Evolutionary conservation across 2,888 invertebrate species (phyloP).

Genomic region (Eupithecia inturbata): DNA sequence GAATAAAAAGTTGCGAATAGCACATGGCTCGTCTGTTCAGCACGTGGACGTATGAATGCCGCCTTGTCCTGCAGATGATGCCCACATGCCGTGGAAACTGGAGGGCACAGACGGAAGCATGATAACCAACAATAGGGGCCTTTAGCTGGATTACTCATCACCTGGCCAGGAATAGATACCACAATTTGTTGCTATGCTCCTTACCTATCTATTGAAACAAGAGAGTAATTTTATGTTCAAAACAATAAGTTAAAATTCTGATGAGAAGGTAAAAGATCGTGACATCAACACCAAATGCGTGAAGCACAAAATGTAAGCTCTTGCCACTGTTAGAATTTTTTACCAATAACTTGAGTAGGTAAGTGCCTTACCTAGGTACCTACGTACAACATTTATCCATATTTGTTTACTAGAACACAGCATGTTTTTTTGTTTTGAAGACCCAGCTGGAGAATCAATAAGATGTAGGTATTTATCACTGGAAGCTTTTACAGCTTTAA

Average conservation of each 20-base stretch:
- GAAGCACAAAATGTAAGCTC: background rate
- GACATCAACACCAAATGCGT: background rate
- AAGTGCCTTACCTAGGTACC: no score
- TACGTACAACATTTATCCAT: background rate
- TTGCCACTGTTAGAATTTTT: background rate
- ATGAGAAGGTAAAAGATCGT: background rate
- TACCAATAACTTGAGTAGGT: background rate
- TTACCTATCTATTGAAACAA: background rate
- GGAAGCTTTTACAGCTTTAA: background rate
- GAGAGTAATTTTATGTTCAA: background rate
- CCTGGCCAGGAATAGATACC: conserved; percentile 10
- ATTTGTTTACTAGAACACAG: background rate
- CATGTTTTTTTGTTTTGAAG: background rate
- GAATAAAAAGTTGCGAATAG: conserved; percentile 31
- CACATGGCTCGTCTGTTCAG: conserved; percentile 49
- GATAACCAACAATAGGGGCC: conserved; percentile 12
- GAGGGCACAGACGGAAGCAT: conserved; percentile 31
- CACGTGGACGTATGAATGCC: conserved; percentile 62
- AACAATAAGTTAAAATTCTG: background rate
- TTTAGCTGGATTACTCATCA: conserved; percentile 11
- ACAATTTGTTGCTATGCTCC: background rate
- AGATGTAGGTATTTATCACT: background rate
- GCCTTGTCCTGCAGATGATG: conserved; percentile 72
- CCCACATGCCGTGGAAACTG: conserved; percentile 59
- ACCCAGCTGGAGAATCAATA: background rate